These are phyloP conservation scores for Mola mola DNA, from an alignment of 2,113 vertebrate genomes.

Conservation along the genomic window DNA sequence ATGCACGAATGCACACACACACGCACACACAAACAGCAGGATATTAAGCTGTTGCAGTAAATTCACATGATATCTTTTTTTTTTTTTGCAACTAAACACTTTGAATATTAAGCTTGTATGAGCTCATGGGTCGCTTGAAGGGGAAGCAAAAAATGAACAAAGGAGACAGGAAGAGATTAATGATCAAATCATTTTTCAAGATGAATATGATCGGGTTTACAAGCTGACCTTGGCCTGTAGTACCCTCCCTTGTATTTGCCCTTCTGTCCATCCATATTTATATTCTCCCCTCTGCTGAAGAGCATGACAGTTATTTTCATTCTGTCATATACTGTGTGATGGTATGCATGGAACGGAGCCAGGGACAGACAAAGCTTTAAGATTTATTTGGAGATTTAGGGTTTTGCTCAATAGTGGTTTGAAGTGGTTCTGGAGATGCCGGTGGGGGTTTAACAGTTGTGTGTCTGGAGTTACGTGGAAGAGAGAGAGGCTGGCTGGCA, in stretches of 20 bases:
- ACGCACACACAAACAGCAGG: conserved; percentile 32
- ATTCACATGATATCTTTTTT: conserved; percentile 23
- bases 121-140: conserved; percentile 46
- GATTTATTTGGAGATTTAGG: no score
- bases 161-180: conserved; percentile 51
- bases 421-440: no score
- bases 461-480: no score
- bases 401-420: no score
- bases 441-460: no score
- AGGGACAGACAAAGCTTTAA: no score
- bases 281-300: conserved; percentile 36
- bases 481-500: no score
- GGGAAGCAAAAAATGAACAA: conserved; percentile 51
- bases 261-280: conserved; percentile 43
- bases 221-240: conserved; percentile 47
- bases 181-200: conserved; percentile 47
- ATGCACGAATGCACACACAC: conserved; percentile 55
- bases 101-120: conserved; percentile 39
- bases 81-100: conserved; percentile 35
- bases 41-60: conserved; percentile 63
- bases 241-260: conserved; percentile 16
- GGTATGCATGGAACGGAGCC: no score
- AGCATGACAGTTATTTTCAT: conserved; percentile 64
- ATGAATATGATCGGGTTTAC: conserved; percentile 41
- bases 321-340: conserved; percentile 57